Percentiles rank a stretch among this genome's conserved stretches.
Conservation (phyloP, 2,888 invertebrate species). For the Drosophila testacea region DNA sequence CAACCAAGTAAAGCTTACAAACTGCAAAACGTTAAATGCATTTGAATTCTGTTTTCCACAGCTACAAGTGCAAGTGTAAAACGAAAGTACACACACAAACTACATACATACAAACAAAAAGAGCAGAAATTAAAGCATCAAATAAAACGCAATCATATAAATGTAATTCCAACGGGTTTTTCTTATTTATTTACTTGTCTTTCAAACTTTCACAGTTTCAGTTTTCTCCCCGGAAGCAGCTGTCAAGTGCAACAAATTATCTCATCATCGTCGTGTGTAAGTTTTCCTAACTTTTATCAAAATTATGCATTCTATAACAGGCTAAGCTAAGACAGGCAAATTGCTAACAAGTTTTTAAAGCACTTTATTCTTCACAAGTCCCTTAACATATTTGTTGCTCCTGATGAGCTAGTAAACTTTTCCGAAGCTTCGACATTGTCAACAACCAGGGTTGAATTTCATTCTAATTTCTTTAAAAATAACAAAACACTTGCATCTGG, state of each 20-base stretch:
- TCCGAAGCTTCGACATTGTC: background rate
- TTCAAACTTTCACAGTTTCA: background rate
- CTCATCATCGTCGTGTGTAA: constrained; percentile 21
- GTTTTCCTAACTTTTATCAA: constrained; percentile 28
- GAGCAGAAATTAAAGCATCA: constrained; percentile 64
- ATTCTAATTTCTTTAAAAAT: background rate
- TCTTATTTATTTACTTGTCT: constrained; percentile 24
- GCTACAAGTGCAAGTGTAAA: constrained; percentile 37
- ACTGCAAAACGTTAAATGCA: constrained; percentile 54
- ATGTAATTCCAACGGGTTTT: constrained; percentile 52
- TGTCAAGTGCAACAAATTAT: constrained; percentile 29
- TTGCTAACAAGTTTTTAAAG: constrained; percentile 12
- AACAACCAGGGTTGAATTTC: background rate
- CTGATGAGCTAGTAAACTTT: constrained; percentile 4
- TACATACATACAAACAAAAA: constrained; percentile 35
- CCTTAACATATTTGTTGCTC: constrained; percentile 6
- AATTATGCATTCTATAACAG: constrained; percentile 22
- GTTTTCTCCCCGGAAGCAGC: background rate
- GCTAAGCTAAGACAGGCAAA: constrained; percentile 2
- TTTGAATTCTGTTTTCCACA: constrained; percentile 67
- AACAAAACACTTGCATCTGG: too few relatives aligned
- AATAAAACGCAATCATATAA: constrained; percentile 75
- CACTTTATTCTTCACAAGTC: constrained; percentile 10
- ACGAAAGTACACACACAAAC: constrained; percentile 5
- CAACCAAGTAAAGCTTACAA: constrained; percentile 64